These are phyloP conservation scores for Falcunculus frontatus DNA, from an alignment of 2,113 vertebrate species.

Conservation along the genomic window DNA sequence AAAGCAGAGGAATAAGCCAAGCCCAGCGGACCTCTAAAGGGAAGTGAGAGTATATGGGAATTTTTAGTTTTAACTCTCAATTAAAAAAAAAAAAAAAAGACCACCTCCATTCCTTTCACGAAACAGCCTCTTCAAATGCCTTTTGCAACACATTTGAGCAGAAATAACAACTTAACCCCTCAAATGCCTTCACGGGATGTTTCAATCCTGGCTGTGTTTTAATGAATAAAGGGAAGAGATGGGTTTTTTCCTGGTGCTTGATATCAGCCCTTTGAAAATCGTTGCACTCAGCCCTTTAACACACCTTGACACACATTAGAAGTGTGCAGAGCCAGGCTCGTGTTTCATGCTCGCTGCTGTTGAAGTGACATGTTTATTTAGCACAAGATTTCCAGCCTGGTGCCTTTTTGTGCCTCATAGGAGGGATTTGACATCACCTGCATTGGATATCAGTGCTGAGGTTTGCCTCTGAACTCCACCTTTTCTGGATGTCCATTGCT, in stretches of 20 bases:
- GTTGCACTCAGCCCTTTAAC: not conserved
- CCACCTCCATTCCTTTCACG: not conserved
- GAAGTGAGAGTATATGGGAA: conserved; percentile 69
- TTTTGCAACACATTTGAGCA: not conserved
- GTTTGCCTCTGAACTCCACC: not conserved
- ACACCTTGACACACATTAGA: not conserved
- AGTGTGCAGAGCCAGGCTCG: not conserved
- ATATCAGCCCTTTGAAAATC: not conserved
- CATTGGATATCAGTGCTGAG: not conserved
- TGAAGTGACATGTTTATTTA: not conserved
- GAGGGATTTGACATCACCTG: not conserved
- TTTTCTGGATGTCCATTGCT: not conserved
- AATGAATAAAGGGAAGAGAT: not conserved
- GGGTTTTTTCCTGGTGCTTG: not conserved
- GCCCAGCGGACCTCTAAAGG: conserved; percentile 67
- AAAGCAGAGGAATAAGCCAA: conserved; percentile 75
- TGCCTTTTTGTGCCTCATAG: not conserved
- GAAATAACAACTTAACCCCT: conserved; percentile 33
- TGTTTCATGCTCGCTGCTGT: not conserved
- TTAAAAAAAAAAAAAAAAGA: not conserved
- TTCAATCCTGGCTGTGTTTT: not conserved
- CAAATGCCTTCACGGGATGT: not conserved
- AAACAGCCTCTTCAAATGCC: not conserved
- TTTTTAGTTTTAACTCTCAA: conserved; percentile 57
- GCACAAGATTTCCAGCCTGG: not conserved